A percentile compares a stretch with the other conserved stretches of the same genome.
Conservation (phyloP, 2,888 invertebrate species). For the Prenolepis imparis region DNA sequence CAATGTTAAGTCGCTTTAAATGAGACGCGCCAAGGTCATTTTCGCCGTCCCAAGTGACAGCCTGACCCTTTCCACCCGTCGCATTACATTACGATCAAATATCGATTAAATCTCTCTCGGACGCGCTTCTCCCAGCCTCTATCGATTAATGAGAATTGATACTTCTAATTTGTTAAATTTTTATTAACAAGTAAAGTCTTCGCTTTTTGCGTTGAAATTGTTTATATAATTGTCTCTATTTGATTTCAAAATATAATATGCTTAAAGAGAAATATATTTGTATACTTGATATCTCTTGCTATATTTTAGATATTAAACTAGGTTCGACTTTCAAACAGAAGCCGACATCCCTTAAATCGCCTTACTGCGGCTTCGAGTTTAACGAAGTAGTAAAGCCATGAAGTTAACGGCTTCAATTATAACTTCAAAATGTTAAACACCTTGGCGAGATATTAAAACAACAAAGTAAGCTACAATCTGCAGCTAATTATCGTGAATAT, state of each 20-base stretch:
- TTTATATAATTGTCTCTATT: neutral
- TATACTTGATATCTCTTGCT: neutral
- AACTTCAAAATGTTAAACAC: conserved; percentile 27
- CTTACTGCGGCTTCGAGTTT: conserved; percentile 36
- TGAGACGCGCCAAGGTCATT: neutral
- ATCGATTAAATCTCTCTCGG: neutral
- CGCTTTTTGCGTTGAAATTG: neutral
- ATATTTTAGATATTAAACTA: conserved; percentile 27
- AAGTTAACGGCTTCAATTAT: conserved; percentile 45
- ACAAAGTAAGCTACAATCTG: conserved; percentile 13
- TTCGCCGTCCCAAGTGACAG: neutral
- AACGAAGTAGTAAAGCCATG: conserved; percentile 21
- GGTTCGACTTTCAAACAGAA: conserved; percentile 21
- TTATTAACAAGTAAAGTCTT: no score
- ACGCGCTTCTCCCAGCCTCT: neutral
- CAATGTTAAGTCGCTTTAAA: conserved; percentile 36
- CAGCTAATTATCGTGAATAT: conserved; percentile 34
- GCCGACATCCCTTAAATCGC: conserved; percentile 32
- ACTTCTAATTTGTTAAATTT: no score
- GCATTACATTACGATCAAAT: neutral
- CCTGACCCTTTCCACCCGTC: neutral
- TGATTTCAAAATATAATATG: neutral
- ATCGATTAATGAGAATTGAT: no score
- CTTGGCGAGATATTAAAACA: conserved; percentile 14
- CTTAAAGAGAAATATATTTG: neutral